Evolutionary conservation across 2,888 invertebrate genomes (phyloP).

Genomic region (Diarsia brunnea): DNA sequence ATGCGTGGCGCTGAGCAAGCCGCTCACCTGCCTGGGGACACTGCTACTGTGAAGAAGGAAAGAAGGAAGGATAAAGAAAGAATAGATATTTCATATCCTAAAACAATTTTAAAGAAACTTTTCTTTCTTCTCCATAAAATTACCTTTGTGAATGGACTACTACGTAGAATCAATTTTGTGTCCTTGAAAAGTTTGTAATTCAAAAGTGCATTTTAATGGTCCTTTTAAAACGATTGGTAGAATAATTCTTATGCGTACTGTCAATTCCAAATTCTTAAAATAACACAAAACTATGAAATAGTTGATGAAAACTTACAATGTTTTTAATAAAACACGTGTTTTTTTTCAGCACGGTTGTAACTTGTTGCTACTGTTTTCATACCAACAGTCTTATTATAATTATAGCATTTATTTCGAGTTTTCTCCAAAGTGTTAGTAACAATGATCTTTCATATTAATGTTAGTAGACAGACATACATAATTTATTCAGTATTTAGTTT

Average conservation of each 20-base stretch:
- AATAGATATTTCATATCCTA: not conserved
- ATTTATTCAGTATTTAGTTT: too few species aligned
- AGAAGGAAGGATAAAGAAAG: not conserved
- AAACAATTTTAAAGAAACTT: not conserved
- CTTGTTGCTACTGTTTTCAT: constrained; percentile 18
- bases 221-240: not conserved
- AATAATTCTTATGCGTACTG: not conserved
- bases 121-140: not conserved
- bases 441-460: too few species aligned
- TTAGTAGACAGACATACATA: too few species aligned
- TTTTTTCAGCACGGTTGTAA: not conserved
- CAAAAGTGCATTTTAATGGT: not conserved
- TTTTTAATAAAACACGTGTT: not conserved
- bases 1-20: constrained; percentile 62
- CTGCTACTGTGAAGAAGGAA: not conserved
- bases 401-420: too few species aligned
- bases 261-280: too few species aligned
- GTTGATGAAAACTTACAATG: not conserved
- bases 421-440: too few species aligned
- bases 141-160: not conserved
- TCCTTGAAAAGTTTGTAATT: not conserved
- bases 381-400: not conserved
- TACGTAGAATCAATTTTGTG: not conserved
- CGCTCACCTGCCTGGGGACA: constrained; percentile 39
- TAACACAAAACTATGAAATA: not conserved